phyloP scores from a whole-genome alignment of 2,113 vertebrate species.

The Scalopus aquaticus region DNA sequence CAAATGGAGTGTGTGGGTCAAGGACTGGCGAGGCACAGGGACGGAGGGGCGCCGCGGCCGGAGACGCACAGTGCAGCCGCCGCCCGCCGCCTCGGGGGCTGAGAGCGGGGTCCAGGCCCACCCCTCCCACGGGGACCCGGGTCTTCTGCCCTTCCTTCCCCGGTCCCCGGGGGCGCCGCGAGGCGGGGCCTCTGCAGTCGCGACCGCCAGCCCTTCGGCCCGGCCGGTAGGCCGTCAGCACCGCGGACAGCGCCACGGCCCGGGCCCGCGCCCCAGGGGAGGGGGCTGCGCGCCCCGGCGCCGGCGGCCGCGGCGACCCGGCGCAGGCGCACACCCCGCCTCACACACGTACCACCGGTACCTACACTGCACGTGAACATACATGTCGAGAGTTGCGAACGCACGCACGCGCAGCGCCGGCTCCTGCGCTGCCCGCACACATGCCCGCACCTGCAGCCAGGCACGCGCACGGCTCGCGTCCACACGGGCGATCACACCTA shows the following conservation, averaged over 20 bases:
- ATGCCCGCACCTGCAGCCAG: slow-evolving; percentile 49
- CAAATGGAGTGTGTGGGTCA: slow-evolving; percentile 92
- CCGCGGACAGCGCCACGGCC: slow-evolving; percentile 65
- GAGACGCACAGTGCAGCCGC: slow-evolving; percentile 23
- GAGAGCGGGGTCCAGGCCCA: background rate
- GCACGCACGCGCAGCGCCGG: slow-evolving; percentile 60
- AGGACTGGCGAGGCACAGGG: slow-evolving; percentile 41
- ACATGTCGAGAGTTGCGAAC: background rate
- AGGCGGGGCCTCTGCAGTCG: slow-evolving; percentile 39
- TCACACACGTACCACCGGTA: slow-evolving; percentile 22
- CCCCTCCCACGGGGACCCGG: background rate
- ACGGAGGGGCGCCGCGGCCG: background rate
- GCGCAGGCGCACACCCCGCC: slow-evolving; percentile 61
- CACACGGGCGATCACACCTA: background rate
- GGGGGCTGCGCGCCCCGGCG: background rate
- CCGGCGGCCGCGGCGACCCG: slow-evolving; percentile 30
- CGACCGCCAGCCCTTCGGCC: background rate
- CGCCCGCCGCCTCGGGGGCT: background rate
- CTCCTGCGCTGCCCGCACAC: background rate
- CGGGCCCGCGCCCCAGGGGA: background rate
- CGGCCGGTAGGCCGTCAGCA: slow-evolving; percentile 39
- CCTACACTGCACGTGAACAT: slow-evolving; percentile 48
- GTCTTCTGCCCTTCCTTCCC: background rate
- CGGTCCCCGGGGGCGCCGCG: background rate
- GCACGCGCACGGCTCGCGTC: slow-evolving; percentile 29